Conservation (phyloP, 2,797 vertebrate genomes). For the Macroramphosus scolopax region DNA sequence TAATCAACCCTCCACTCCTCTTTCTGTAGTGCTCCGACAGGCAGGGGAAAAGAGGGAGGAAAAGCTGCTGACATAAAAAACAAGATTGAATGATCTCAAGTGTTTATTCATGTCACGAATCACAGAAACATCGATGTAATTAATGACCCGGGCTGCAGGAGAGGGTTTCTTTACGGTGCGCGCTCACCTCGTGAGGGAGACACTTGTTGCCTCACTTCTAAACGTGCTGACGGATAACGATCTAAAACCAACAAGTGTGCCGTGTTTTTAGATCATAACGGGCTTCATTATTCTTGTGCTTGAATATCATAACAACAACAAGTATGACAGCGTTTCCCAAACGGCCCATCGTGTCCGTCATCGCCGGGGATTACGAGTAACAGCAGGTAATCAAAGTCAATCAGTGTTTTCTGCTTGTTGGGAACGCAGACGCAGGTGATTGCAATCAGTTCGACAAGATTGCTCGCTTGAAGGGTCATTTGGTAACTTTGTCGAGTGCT, state of each 20-base stretch:
- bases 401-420: constrained; percentile 15
- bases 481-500: constrained; percentile 14
- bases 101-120: constrained; percentile 10
- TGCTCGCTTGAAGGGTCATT: constrained; percentile 26
- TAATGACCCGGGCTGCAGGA: constrained; percentile 1
- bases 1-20: constrained; percentile 10
- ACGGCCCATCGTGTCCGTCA: constrained; percentile 3
- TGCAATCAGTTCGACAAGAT: constrained; percentile 34
- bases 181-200: too few species aligned
- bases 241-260: too few species aligned
- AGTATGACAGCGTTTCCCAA: constrained; percentile 2
- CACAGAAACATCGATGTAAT: constrained; percentile 8
- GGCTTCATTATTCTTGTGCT: too few species aligned
- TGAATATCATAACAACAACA: constrained; percentile 1
- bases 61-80: too few species aligned
- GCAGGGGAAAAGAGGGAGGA: constrained; percentile 3
- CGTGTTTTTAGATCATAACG: too few species aligned
- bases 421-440: constrained; percentile 24
- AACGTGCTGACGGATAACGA: too few species aligned
- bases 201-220: too few species aligned
- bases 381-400: constrained; percentile 12
- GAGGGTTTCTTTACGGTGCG: constrained; percentile 1
- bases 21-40: constrained; percentile 9
- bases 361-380: constrained; percentile 13
- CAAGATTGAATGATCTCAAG: too few species aligned